These are phyloP conservation scores for Alosa alosa DNA, from an alignment of 2,113 vertebrate species.

Conservation along the genomic window DNA sequence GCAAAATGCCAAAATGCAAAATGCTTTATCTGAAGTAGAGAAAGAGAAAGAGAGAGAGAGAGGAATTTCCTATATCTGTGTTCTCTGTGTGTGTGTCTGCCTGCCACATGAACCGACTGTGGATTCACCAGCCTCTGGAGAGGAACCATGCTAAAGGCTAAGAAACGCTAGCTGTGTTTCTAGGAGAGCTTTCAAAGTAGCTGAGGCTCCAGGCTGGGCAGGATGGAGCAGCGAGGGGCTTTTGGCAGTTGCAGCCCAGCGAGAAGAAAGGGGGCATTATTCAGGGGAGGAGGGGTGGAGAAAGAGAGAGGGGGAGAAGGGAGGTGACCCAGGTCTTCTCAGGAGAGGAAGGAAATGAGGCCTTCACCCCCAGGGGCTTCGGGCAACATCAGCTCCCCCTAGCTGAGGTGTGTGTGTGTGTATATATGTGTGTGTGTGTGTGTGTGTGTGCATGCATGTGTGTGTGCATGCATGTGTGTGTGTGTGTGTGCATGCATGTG, in stretches of 20 bases:
- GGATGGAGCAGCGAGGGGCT: slow-evolving; percentile 29
- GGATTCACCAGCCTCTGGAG: not conserved
- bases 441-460: not conserved
- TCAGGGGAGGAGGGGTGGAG: slow-evolving; percentile 25
- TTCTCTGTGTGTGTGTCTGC: slow-evolving; percentile 4
- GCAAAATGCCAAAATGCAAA: not conserved
- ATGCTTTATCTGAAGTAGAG: not conserved
- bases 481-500: not conserved
- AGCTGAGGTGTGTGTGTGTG: not conserved
- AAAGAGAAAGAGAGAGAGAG: not conserved
- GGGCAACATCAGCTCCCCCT: not conserved
- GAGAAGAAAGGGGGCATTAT: slow-evolving; percentile 48
- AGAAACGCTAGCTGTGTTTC: not conserved
- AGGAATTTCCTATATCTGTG: not conserved
- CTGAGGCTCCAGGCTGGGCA: slow-evolving; percentile 9
- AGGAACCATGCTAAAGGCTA: not conserved
- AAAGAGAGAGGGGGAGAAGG: not conserved
- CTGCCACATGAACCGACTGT: not conserved
- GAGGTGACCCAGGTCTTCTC: slow-evolving; percentile 39
- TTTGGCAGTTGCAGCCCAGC: slow-evolving; percentile 27
- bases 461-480: not conserved
- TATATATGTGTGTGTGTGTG: too few relatives aligned
- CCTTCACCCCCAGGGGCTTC: slow-evolving; percentile 34
- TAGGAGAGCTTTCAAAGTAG: slow-evolving; percentile 7
- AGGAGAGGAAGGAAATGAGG: slow-evolving; percentile 51